A percentile compares a stretch with the other conserved stretches of the same genome.
Evolutionary conservation across 2,888 invertebrate genomes (phyloP).

Genomic region (Apamea monoglypha): DNA sequence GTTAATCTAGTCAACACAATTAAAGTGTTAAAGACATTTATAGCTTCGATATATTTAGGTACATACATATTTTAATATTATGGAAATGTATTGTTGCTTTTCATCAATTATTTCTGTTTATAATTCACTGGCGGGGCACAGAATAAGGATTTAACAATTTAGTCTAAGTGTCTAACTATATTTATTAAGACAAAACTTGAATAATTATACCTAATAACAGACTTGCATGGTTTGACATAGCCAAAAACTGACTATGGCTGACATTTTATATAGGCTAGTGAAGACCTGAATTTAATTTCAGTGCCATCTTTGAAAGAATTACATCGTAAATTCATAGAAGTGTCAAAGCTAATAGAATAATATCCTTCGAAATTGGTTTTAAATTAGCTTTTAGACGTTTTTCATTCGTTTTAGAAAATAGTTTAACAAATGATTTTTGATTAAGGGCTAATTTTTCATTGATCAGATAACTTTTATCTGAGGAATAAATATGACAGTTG

Average conservation of each 20-base stretch:
- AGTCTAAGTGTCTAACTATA: not conserved
- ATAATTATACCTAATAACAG: not conserved
- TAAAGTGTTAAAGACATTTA: not conserved
- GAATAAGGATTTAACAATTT: not conserved
- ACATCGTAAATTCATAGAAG: constrained; percentile 34
- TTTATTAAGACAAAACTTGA: too few relatives aligned
- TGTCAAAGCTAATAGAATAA: constrained; percentile 18
- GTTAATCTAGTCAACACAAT: not conserved
- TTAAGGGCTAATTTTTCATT: too few relatives aligned
- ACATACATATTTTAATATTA: not conserved
- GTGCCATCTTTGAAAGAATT: constrained; percentile 25
- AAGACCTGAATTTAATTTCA: constrained; percentile 16
- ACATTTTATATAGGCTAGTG: not conserved
- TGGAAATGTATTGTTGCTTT: not conserved
- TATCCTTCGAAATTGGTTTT: constrained; percentile 20
- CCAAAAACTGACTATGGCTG: not conserved
- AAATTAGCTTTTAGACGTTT: constrained; percentile 3
- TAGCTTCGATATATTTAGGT: not conserved
- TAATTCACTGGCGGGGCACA: too few relatives aligned
- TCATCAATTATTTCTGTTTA: not conserved
- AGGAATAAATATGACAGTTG: too few relatives aligned
- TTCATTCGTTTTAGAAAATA: constrained; percentile 7
- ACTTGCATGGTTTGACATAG: not conserved
- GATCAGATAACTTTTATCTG: too few relatives aligned
- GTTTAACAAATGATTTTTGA: not conserved